Percentiles rank a stretch among this genome's conserved stretches.
Conservation (phyloP, 2,113 vertebrate species). For the Engraulis encrasicolus region DNA sequence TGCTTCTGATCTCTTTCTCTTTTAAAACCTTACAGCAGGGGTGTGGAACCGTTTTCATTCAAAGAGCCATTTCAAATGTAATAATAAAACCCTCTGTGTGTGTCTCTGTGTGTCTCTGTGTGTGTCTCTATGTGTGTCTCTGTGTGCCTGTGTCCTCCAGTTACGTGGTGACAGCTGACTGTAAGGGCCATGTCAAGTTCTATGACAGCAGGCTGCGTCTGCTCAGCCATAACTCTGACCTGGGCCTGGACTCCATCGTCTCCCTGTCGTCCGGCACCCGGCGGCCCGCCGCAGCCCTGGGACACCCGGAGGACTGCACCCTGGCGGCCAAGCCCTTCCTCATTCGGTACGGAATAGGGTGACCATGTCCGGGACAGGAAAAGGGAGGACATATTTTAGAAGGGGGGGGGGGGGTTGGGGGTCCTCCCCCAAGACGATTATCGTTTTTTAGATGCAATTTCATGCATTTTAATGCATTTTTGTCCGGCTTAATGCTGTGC, state of each 20-base stretch:
- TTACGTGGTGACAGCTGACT: slow-evolving; percentile 83
- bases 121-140: not conserved
- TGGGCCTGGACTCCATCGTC: slow-evolving; percentile 75
- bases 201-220: slow-evolving; percentile 76
- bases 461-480: too few relatives aligned
- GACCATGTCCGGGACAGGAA: too few relatives aligned
- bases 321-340: slow-evolving; percentile 63
- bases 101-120: not conserved
- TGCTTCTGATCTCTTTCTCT: too few relatives aligned
- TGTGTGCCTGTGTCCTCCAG: slow-evolving; percentile 66
- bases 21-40: too few relatives aligned
- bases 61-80: too few relatives aligned
- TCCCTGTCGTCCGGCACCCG: slow-evolving; percentile 85
- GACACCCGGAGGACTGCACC: slow-evolving; percentile 54
- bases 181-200: slow-evolving; percentile 82
- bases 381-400: too few relatives aligned
- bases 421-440: too few relatives aligned
- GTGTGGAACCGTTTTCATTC: too few relatives aligned
- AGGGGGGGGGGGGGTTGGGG: too few relatives aligned
- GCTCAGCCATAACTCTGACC: slow-evolving; percentile 72
- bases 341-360: slow-evolving; percentile 79
- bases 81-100: too few relatives aligned
- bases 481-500: too few relatives aligned
- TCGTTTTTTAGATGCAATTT: too few relatives aligned
- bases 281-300: slow-evolving; percentile 32